Percentiles rank a stretch among this genome's conserved stretches.
phyloP scores from a whole-genome alignment of 2,113 vertebrate genomes.

The Myanophis thanlyinensis region DNA sequence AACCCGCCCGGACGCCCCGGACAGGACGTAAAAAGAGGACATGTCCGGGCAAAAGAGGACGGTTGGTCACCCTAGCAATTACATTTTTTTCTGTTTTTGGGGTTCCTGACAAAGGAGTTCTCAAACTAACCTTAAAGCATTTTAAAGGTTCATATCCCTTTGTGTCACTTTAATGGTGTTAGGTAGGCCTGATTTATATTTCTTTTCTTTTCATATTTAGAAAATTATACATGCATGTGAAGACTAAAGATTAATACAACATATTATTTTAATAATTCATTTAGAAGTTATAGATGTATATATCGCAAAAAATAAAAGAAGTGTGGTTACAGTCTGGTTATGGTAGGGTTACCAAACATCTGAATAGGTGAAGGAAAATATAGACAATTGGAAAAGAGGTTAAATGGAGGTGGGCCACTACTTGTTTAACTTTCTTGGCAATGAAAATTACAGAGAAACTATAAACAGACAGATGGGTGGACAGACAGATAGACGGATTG shows the following conservation, averaged over 20 bases:
- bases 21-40: too few species aligned
- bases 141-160: not conserved
- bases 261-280: slow-evolving; percentile 17
- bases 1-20: too few species aligned
- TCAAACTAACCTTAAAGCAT: not conserved
- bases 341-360: not conserved
- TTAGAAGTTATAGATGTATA: slow-evolving; percentile 26
- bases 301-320: slow-evolving; percentile 52
- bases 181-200: slow-evolving; percentile 25
- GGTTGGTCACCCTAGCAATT: too few species aligned
- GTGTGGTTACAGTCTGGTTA: slow-evolving; percentile 42
- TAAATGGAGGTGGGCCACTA: not conserved
- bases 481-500: too few species aligned
- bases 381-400: not conserved
- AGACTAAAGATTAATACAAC: slow-evolving; percentile 39
- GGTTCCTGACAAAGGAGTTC: not conserved
- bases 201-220: not conserved
- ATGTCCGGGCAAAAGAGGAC: too few species aligned
- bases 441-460: too few species aligned
- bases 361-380: slow-evolving; percentile 29
- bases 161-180: slow-evolving; percentile 50
- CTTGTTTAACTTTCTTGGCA: too few species aligned
- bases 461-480: too few species aligned
- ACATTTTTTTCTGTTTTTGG: too few species aligned
- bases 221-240: slow-evolving; percentile 32